Evolutionary conservation across 2,113 vertebrate species (phyloP), one percentile per base, ranked within the genome.

Genomic region (Tragulus kanchil): DNA sequence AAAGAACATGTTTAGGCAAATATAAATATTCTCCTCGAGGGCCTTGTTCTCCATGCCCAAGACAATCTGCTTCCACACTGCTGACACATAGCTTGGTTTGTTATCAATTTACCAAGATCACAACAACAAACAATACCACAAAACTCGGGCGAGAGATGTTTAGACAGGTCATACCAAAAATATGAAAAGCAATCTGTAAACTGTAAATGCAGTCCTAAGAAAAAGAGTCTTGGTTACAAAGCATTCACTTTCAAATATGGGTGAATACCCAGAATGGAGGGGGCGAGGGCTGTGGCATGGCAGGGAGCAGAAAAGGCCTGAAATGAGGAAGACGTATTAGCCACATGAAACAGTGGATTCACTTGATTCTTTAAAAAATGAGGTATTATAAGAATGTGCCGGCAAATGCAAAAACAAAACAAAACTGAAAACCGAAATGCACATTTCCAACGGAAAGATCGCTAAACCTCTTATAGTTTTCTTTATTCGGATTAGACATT

Each of bases 401-500:
- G 77, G 78, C 50, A 97, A 95, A 92, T 93, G 77, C 62, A 96
- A 94, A 97, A 90, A 81, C 26, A 77, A 86, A 81, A 56, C 65
- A 85, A 67, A 95, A 59, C 25, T 65, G 65, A 94, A 81, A 50
- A 9, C 5, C 81, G 93, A 98, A 97, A 95, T 95, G 97, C 97
- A 94, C 96, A 98, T 91, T 0, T 90, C 86, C 85, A 98, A 97
- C 69, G 94, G 96, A 67, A 98, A 21, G 98, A 97, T 97, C 96
- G 96, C 97, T 96, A 98, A 98, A 97, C 94, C 96, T 97, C 98
- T 98, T 98, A 86, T 42, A 69, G 97, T 97, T 98, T 98, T 98
- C 98, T 99, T 99, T 99, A 99, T 99, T 99, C 93, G 96, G 98
- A 99, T 99, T 99, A 99, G 99, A 99, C 99, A 98, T 99, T 98